These are phyloP conservation scores for Papilio dardanus DNA, from an alignment of 1,140 invertebrate genomes.

Conservation along the genomic window DNA sequence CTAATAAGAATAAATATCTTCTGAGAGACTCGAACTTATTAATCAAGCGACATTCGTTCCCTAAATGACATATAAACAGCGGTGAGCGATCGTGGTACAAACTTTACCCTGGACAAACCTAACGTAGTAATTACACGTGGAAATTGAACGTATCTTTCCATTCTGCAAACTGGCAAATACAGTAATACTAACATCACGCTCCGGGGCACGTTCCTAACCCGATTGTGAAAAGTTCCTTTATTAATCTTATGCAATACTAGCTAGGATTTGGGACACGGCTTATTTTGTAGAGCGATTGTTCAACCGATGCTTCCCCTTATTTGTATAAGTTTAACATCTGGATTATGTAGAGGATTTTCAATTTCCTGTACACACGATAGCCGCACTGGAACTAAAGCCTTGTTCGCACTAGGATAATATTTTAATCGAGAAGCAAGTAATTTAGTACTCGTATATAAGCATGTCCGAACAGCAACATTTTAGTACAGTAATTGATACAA, in stretches of 20 bases:
- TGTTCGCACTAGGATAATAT: no score
- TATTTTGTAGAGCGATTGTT: constrained; percentile 1
- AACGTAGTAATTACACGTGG: constrained; percentile 26
- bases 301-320: no score
- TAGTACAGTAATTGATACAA: no score
- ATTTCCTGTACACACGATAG: no score
- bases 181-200: constrained; percentile 26
- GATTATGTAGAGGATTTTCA: no score
- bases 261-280: neutral
- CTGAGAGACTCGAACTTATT: neutral
- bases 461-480: no score
- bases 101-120: constrained; percentile 27
- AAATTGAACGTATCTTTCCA: constrained; percentile 30
- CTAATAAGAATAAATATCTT: neutral
- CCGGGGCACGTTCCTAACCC: constrained; percentile 17
- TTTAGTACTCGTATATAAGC: no score
- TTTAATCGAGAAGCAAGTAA: no score
- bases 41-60: constrained; percentile 11
- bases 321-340: no score
- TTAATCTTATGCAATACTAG: neutral
- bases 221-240: neutral
- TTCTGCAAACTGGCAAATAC: constrained; percentile 17
- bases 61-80: constrained; percentile 12
- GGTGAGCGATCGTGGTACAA: constrained; percentile 5
- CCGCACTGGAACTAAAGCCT: no score